Percentiles rank a stretch among this genome's conserved stretches.
Evolutionary conservation across 2,113 vertebrate genomes (phyloP).

Genomic region (Oreochromis niloticus): DNA sequence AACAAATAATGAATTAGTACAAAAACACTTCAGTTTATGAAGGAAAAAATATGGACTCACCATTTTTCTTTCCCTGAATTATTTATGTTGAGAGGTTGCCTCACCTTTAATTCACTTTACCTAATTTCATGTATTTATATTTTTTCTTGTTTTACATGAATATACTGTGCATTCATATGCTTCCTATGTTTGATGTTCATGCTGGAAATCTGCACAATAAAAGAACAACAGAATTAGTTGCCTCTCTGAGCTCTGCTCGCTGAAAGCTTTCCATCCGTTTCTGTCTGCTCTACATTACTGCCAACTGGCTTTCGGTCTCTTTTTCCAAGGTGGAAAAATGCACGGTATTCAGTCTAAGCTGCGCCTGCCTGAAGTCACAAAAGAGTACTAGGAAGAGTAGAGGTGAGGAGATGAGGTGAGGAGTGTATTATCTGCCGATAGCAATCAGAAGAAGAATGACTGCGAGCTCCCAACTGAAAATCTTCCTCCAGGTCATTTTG

Average conservation of each 20-base stretch:
- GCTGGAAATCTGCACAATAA: not conserved
- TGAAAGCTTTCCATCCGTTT: not conserved
- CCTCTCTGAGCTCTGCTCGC: not conserved
- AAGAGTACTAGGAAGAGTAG: not conserved
- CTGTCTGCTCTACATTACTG: not conserved
- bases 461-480: not conserved
- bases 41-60: not conserved
- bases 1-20: too few species aligned
- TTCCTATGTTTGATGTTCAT: not conserved
- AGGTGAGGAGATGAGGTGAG: not conserved
- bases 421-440: not conserved
- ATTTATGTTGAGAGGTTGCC: not conserved
- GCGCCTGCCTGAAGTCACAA: not conserved
- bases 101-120: not conserved
- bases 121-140: not conserved
- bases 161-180: not conserved
- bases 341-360: slow-evolving; percentile 24
- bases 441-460: not conserved
- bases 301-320: slow-evolving; percentile 49
- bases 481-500: slow-evolving; percentile 28
- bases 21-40: not conserved
- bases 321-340: slow-evolving; percentile 58
- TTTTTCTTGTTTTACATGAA: not conserved
- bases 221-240: not conserved
- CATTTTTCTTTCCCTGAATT: not conserved